Evolutionary conservation across 2,797 vertebrate species (phyloP), one percentile per base, ranked within the genome.

Genomic region (Myripristis jacobus): DNA sequence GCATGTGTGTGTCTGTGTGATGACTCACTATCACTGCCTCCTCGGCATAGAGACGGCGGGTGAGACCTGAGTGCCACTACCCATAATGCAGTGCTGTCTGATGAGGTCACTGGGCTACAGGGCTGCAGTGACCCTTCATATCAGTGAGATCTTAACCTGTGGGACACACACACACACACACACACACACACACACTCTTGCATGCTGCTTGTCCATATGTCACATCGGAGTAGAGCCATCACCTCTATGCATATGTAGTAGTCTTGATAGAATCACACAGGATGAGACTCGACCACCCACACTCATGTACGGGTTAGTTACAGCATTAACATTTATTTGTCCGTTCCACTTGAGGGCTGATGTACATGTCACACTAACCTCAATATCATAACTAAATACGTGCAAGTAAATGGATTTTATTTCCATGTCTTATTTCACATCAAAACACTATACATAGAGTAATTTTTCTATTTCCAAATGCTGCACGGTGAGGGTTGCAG

Each of bases 31-130:
- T 75, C 68, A 36, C 73, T 67, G 66, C 0, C 69, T 85, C 83
- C 68, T 27, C 15, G 81, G 80, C 83, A 46, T 53, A 67, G 70
- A 85, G 73, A 83, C 80, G 82, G 70, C 63, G 66, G 38, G 63
- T 73, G 76, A 87, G 81, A 85, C 77, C 77, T n/a, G 25, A 71
- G 81, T 72, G 86, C 66, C 82, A 83, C 79, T 88, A 90, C 84
- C 87, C 89, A 93, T 85, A 87, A 91, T 88, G 77, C 89, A 84
- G 2, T 57, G 22, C 24, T 79, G 78, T 77, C 63, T 77, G 87
- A 90, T 86, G 85, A 81, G 87, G 86, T 87, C 80, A 87, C 41
- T 2, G 5, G 77, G 78, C 87, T 59, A 80, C 47, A 24, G 80
- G 81, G 81, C 67, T 65, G 34, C 21, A 70, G 46, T 81, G 83